phyloP scores from a whole-genome alignment of 2,113 vertebrate species.

The Bujurquina vittata region DNA sequence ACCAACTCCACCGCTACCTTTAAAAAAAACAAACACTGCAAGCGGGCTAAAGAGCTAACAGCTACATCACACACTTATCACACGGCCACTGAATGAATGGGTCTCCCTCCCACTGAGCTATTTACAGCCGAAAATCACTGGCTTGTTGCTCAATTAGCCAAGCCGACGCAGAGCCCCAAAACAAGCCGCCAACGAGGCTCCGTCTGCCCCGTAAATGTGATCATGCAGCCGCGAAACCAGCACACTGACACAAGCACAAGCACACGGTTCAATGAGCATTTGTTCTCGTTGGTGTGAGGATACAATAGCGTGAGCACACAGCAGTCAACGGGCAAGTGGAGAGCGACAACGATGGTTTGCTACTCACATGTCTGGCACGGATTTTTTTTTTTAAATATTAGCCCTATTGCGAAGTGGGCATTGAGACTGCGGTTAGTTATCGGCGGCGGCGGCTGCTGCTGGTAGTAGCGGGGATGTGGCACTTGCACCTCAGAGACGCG shows the following conservation, averaged over 20 bases:
- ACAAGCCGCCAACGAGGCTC: constrained; percentile 49
- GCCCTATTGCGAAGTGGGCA: constrained; percentile 65
- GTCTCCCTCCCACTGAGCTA: constrained; percentile 20
- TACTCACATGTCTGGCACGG: constrained; percentile 85
- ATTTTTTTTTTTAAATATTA: constrained; percentile 32
- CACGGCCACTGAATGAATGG: neutral
- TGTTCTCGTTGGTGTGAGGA: constrained; percentile 25
- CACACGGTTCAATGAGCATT: constrained; percentile 44
- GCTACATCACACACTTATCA: constrained; percentile 38
- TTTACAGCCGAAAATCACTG: constrained; percentile 13
- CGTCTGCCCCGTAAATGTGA: constrained; percentile 31
- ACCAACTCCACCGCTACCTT: constrained; percentile 21
- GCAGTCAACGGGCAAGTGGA: constrained; percentile 42
- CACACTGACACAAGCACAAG: constrained; percentile 45
- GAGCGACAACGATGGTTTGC: constrained; percentile 68
- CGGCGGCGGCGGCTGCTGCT: constrained; percentile 46
- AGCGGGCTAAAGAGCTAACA: constrained; percentile 39
- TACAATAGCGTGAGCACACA: constrained; percentile 32
- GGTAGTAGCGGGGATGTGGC: constrained; percentile 59
- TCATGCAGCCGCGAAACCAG: constrained; percentile 21
- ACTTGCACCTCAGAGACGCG: constrained; percentile 59
- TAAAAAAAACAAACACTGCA: neutral
- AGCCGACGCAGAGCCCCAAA: constrained; percentile 42
- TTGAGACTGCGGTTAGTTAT: constrained; percentile 59
- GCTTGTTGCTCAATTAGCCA: constrained; percentile 28